A percentile compares a stretch with the other conserved stretches of the same genome.
Conservation (phyloP, 2,113 vertebrate genomes). For the Sialia sialis region DNA sequence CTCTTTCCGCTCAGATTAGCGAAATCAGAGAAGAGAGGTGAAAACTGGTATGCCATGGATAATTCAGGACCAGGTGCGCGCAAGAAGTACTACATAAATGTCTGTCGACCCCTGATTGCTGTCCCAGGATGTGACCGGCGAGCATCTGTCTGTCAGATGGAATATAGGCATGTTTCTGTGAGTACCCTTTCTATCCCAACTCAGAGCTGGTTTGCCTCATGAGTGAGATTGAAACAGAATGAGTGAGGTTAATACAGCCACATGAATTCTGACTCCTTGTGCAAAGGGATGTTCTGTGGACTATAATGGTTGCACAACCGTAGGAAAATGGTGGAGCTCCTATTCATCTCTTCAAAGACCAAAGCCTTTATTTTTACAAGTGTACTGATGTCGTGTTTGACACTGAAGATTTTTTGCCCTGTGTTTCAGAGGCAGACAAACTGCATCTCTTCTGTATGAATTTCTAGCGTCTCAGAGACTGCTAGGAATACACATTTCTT, state of each 20-base stretch:
- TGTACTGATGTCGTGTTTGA: fast-evolving
- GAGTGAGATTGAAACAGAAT: neutral
- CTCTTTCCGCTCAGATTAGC: slow-evolving; percentile 77
- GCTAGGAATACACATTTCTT: neutral
- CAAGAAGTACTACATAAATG: slow-evolving; percentile 91
- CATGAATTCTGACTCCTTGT: neutral
- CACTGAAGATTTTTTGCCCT: neutral
- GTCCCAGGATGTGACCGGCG: slow-evolving; percentile 83
- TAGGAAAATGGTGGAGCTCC: neutral
- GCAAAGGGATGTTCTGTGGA: neutral
- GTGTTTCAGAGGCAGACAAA: neutral
- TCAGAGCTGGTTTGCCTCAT: neutral
- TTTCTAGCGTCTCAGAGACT: neutral
- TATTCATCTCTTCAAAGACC: neutral
- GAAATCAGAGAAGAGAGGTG: slow-evolving; percentile 63
- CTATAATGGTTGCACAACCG: neutral
- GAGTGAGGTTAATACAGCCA: neutral
- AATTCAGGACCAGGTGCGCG: neutral
- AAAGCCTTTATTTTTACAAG: neutral
- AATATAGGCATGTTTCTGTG: slow-evolving; percentile 62
- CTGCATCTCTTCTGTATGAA: neutral
- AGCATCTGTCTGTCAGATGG: slow-evolving; percentile 85
- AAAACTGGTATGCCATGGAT: slow-evolving; percentile 88
- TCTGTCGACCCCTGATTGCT: slow-evolving; percentile 83
- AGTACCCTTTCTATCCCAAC: neutral